Base-by-base conservation (phyloP, 2,888 invertebrate species). In the Tillus elongatus region DNA sequence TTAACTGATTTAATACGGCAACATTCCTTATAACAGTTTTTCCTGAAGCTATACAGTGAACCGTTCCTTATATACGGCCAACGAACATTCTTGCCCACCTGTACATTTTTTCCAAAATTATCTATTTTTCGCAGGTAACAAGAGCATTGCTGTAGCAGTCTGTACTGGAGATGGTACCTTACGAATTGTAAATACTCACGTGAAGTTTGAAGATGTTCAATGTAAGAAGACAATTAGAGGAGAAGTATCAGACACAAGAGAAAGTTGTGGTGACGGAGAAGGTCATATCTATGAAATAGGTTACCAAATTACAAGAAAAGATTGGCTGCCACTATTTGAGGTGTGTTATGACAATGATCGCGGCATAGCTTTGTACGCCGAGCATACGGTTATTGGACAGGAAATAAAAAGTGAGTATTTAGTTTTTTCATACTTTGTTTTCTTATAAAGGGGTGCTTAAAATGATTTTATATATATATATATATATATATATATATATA, bases 371-470 rank as follows among this genome's bases (percentile, higher is more conserved):
- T 41, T 64, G 8, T 68, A 64, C 41, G 50, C 64, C 1, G 50
- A 55, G 11, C 64, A 66, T 47, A 42, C 39, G 1, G 36, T 69
- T 12, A 55, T 63, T 47, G 68, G 68, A 29, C 49, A 51, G 13
- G 54, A 61, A 13, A 58, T 65, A 12, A 51, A 56, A 36, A 52
- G 66, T 68, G 51, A 60, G 60, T 55, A 35, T 13, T 30, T 10
- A 32, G 32, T 15, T n/a, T n/a, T n/a, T n/a, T n/a, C n/a, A n/a
- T n/a, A n/a, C n/a, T n/a, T n/a, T n/a, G n/a, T n/a, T n/a, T n/a
- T n/a, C n/a, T n/a, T n/a, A n/a, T n/a, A n/a, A n/a, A n/a, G n/a
- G n/a, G n/a, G n/a, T n/a, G n/a, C n/a, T n/a, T n/a, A n/a, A n/a
- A n/a, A n/a, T n/a, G n/a, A n/a, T n/a, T n/a, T n/a, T n/a, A n/a